Conservation (phyloP, 2,888 invertebrate species). For the Meganola albula region DNA sequence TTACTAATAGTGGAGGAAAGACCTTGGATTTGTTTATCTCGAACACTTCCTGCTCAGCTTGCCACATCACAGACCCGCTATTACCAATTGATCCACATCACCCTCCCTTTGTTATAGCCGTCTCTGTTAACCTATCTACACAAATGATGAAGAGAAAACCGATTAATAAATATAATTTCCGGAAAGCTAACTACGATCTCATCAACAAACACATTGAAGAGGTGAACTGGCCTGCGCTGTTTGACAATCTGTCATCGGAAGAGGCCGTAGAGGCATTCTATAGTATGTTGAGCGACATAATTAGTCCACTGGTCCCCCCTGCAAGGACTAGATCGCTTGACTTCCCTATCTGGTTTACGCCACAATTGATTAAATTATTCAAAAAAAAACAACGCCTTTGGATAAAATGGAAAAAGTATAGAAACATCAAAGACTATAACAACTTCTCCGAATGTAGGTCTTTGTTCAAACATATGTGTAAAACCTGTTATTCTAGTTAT, state of each 20-base stretch:
- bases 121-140: neutral
- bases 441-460: neutral
- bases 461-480: neutral
- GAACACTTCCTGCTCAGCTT: neutral
- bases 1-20: neutral
- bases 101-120: neutral
- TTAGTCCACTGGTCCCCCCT: neutral
- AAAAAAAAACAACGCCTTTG: constrained; percentile 2
- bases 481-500: neutral
- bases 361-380: constrained; percentile 1
- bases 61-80: neutral
- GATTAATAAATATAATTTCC: neutral
- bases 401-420: constrained; percentile 7
- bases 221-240: neutral
- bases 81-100: neutral
- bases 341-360: constrained; percentile 5
- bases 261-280: neutral
- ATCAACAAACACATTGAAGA: neutral
- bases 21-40: neutral
- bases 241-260: neutral
- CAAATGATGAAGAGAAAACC: neutral
- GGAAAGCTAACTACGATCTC: neutral
- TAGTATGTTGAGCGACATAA: neutral
- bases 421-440: constrained; percentile 1
- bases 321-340: neutral